Conservation (phyloP, 1,140 invertebrate genomes). For the Octopus sinensis region DNA sequence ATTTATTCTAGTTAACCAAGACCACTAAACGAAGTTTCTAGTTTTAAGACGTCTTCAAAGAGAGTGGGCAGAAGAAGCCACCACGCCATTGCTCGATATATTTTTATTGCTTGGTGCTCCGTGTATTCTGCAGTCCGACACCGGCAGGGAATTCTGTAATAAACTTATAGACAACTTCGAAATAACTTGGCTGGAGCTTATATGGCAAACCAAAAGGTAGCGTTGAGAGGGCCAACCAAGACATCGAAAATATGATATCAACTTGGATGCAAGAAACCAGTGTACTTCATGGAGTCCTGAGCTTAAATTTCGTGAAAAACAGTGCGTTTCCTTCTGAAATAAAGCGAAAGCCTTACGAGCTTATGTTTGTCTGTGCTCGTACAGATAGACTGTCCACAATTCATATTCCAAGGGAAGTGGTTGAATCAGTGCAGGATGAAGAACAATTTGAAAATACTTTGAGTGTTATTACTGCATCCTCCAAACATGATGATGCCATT, state of each 20-base stretch:
- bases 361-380: no score
- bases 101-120: constrained; percentile 32
- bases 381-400: no score
- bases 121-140: constrained; percentile 33
- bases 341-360: no score
- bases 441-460: no score
- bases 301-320: no score
- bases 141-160: constrained; percentile 33
- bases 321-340: no score
- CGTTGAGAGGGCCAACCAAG: background rate
- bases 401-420: no score
- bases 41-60: constrained; percentile 9
- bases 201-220: background rate
- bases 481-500: no score
- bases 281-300: background rate
- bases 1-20: constrained; percentile 31
- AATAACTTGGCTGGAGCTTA: background rate
- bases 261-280: background rate
- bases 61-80: background rate
- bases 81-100: constrained; percentile 19
- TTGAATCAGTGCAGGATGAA: no score
- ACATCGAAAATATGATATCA: background rate
- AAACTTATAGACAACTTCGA: constrained; percentile 29
- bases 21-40: constrained; percentile 30
- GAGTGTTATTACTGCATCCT: no score